Evolutionary conservation across 2,888 invertebrate genomes (phyloP), one percentile per base, ranked within the genome.

Genomic region (Apodemia hepburni): DNA sequence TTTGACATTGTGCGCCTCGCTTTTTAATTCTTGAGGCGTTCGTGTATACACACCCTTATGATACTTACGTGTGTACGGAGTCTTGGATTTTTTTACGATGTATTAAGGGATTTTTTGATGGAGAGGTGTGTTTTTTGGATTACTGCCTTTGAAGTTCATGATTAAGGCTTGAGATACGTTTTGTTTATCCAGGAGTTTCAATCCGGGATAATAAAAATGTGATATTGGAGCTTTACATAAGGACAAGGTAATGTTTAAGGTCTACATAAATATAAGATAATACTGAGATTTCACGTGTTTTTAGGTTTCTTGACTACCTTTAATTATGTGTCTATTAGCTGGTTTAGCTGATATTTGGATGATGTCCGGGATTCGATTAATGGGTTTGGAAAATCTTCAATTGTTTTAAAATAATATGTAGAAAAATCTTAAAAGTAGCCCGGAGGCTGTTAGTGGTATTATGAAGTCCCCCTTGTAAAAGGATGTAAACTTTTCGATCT

Each of bases 1-100:
- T 87, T 85, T 87, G 89, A 91, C 90, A 90, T 89, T 88, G 88
- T 88, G 78, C 86, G 87, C 81, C 81, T 82, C 76, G 73, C 75
- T 77, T 80, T 84, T 85, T 85, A 83, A 86, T 87, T 87, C 84
- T 79, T 77, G 81, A 85, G 84, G 87, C 85, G 87, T 87, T 77
- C 80, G 84, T 78, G 86, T 87, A 82, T 78, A 79, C 73, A 74
- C 79, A 75, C 82, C 80, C 84, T 78, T 79, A 77, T 80, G 70
- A 64, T 82, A 76, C 81, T 78, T 75, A 81, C 64, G 68, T 71
- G 71, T 73, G 78, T n/a, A 45, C 45, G 42, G 42, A 3, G 45
- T 27, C 29, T 57, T 57, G 54, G 27, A 57, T 57, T 80, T 80
- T 80, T 80, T 80, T 79, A 75, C 74, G 73, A 72, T 70, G 83